Evolutionary conservation across 1,140 invertebrate genomes (phyloP).

Genomic region (Oreohelix idahoensis): DNA sequence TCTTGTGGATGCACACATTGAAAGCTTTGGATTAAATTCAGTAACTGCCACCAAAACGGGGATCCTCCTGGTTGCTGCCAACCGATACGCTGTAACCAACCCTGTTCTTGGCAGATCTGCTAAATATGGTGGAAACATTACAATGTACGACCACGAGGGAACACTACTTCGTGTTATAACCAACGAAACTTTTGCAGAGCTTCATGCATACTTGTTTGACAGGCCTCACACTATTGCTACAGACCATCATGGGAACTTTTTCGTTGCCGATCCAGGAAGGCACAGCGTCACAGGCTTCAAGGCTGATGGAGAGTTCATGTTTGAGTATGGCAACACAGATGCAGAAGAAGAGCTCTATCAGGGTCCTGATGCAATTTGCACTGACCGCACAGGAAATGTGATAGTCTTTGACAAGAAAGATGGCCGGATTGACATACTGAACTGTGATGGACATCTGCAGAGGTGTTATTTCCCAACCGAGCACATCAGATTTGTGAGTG

Average conservation of each 20-base stretch:
- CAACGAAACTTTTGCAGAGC: conserved; percentile 60
- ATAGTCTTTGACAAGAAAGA: conserved; percentile 65
- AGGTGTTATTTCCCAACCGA: conserved; percentile 59
- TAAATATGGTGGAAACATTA: conserved; percentile 65
- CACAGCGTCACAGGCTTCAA: conserved; percentile 60
- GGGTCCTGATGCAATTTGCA: conserved; percentile 60
- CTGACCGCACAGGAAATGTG: conserved; percentile 57
- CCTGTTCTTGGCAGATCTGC: conserved; percentile 50
- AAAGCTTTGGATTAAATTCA: conserved; percentile 65
- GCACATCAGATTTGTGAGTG: conserved; percentile 56
- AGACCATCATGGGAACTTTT: conserved; percentile 53
- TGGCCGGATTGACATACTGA: conserved; percentile 59
- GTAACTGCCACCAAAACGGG: conserved; percentile 57
- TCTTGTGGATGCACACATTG: conserved; percentile 59
- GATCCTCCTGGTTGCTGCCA: conserved; percentile 60
- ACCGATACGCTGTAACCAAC: conserved; percentile 56
- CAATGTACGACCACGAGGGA: conserved; percentile 59
- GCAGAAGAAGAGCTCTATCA: conserved; percentile 61
- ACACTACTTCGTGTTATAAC: conserved; percentile 55
- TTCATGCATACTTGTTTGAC: conserved; percentile 55
- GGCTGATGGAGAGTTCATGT: conserved; percentile 54
- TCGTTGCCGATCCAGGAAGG: conserved; percentile 60
- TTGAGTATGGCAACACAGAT: conserved; percentile 64
- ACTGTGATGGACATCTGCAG: conserved; percentile 56
- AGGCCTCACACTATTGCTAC: conserved; percentile 58